Percentiles rank a stretch among this genome's conserved stretches.
These are phyloP conservation scores for Mellilla xanthometata DNA, from an alignment of 2,888 invertebrate genomes.

Conservation along the genomic window DNA sequence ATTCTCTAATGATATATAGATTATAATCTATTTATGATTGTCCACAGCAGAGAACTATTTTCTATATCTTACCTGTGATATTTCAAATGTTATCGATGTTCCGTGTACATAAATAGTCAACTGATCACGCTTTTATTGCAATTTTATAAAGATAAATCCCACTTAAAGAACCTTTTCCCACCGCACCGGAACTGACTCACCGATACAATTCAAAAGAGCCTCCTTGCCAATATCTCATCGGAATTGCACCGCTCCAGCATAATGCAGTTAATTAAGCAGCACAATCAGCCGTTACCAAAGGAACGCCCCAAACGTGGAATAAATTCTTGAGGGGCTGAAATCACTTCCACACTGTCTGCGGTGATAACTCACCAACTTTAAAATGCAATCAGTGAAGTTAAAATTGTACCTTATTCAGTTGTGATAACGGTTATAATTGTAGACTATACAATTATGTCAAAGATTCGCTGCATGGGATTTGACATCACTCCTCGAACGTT, in stretches of 20 bases:
- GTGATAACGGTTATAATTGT: background rate
- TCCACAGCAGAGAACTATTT: no score
- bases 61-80: no score
- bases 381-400: conserved; percentile 21
- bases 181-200: conserved; percentile 1
- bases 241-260: conserved; percentile 59
- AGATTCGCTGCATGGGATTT: conserved; percentile 57
- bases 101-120: no score
- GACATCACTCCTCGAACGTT: conserved; percentile 70
- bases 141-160: no score
- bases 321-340: conserved; percentile 71
- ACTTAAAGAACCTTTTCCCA: background rate
- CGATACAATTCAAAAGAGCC: conserved; percentile 10
- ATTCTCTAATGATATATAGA: no score
- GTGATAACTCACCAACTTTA: conserved; percentile 42
- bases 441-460: background rate
- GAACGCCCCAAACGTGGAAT: conserved; percentile 76
- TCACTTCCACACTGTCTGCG: conserved; percentile 59
- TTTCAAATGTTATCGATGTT: no score
- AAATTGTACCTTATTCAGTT: conserved; percentile 33
- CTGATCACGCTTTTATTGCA: no score
- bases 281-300: conserved; percentile 77
- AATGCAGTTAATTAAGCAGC: conserved; percentile 76
- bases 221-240: conserved; percentile 20
- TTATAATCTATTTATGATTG: no score